Percentiles rank a stretch among this genome's conserved stretches.
Evolutionary conservation across 2,888 invertebrate genomes (phyloP).

Genomic region (Agriopis leucophaearia): DNA sequence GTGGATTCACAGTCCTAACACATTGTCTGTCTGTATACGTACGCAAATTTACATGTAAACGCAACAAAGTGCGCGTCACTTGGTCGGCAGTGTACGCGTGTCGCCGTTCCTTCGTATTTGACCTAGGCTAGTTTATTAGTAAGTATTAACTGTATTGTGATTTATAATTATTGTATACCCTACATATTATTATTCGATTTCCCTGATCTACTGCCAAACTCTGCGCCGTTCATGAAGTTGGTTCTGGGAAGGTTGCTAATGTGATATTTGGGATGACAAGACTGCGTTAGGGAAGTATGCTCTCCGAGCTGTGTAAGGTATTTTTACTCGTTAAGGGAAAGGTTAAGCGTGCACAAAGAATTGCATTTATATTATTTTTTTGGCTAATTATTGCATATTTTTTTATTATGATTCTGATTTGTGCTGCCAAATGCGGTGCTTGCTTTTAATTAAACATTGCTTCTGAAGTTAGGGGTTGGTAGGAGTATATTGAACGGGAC

Average conservation of each 20-base stretch:
- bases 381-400: conserved; percentile 28
- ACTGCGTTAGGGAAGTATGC: conserved; percentile 61
- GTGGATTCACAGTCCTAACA: conserved; percentile 34
- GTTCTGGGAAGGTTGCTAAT: conserved; percentile 56
- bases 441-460: not conserved
- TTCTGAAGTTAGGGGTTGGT: not conserved
- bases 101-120: conserved; percentile 73
- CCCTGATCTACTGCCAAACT: conserved; percentile 76
- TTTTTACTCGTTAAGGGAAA: conserved; percentile 52
- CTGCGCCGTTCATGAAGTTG: conserved; percentile 62
- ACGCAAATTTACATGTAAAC: conserved; percentile 29
- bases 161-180: conserved; percentile 74
- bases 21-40: conserved; percentile 33
- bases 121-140: conserved; percentile 74
- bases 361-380: conserved; percentile 41
- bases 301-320: conserved; percentile 64
- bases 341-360: conserved; percentile 48
- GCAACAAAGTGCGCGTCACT: conserved; percentile 29
- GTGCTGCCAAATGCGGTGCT: conserved; percentile 17
- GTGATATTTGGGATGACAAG: conserved; percentile 72
- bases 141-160: conserved; percentile 85
- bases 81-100: conserved; percentile 62
- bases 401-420: conserved; percentile 25
- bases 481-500: conserved; percentile 3
- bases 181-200: conserved; percentile 65